A percentile compares a stretch with the other conserved stretches of the same genome.
These are phyloP conservation scores for Mesorhabditis spiculigera DNA, from an alignment of 2,888 invertebrate genomes.

Conservation along the genomic window DNA sequence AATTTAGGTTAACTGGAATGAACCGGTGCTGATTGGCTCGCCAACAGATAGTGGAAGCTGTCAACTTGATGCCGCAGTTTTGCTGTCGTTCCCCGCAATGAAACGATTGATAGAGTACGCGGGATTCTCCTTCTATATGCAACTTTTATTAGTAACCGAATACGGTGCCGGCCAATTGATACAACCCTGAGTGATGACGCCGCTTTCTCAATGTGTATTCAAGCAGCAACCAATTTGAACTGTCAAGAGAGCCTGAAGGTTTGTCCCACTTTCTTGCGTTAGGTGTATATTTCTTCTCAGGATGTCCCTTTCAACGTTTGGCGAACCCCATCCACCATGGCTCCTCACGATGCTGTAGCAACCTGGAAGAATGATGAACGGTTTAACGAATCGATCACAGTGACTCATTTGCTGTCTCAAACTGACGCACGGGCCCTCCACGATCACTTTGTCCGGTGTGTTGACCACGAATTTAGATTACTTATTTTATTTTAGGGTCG, in stretches of 20 bases:
- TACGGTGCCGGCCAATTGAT: background rate
- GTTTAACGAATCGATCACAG: conserved; percentile 56
- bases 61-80: conserved; percentile 75
- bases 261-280: background rate
- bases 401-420: conserved; percentile 60
- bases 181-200: conserved; percentile 29
- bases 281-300: conserved; percentile 7
- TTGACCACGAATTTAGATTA: background rate
- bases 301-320: conserved; percentile 30
- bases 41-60: conserved; percentile 54
- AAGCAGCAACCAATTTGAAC: conserved; percentile 45
- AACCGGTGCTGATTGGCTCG: conserved; percentile 34
- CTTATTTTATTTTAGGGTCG: conserved; percentile 23
- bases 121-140: background rate
- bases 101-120: conserved; percentile 67
- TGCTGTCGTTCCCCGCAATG: conserved; percentile 82
- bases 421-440: conserved; percentile 61
- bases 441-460: conserved; percentile 42
- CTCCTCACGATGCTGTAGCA: conserved; percentile 34
- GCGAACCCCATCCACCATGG: conserved; percentile 33
- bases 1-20: conserved; percentile 48
- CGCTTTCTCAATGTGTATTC: conserved; percentile 52
- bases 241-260: conserved; percentile 39
- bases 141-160: background rate
- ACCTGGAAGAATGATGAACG: conserved; percentile 26